Percentiles rank a stretch among this genome's conserved stretches.
These are phyloP conservation scores for Encarsia formosa DNA, from an alignment of 2,888 invertebrate species.

Conservation along the genomic window DNA sequence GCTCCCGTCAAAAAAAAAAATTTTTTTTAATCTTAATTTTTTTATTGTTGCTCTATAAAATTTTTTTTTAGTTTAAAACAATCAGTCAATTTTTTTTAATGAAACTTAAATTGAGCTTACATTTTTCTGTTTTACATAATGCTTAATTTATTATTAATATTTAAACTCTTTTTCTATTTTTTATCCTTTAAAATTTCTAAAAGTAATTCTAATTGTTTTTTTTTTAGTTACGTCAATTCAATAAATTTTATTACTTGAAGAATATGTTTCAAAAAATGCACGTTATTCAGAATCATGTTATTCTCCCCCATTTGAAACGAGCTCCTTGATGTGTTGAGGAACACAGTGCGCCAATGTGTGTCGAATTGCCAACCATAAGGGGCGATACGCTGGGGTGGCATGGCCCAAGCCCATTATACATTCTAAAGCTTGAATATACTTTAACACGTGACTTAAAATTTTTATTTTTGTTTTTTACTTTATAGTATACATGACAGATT, in stretches of 20 bases:
- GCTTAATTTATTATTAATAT: too few relatives aligned
- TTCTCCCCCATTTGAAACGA: conserved; percentile 15
- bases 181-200: not conserved
- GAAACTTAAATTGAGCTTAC: not conserved
- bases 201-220: too few relatives aligned
- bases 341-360: conserved; percentile 26
- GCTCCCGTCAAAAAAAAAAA: too few relatives aligned
- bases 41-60: not conserved
- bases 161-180: not conserved
- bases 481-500: too few relatives aligned
- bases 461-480: too few relatives aligned
- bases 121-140: too few relatives aligned
- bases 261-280: too few relatives aligned
- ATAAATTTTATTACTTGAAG: too few relatives aligned
- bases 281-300: conserved; percentile 18
- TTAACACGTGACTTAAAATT: too few relatives aligned
- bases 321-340: conserved; percentile 24
- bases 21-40: conserved; percentile 8
- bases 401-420: conserved; percentile 9
- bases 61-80: not conserved
- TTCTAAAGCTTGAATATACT: conserved; percentile 8
- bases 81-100: not conserved
- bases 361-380: conserved; percentile 29
- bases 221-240: too few relatives aligned
- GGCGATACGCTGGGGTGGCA: conserved; percentile 13